Evolutionary conservation across 2,113 vertebrate genomes (phyloP).

Genomic region (Scomber colias): DNA sequence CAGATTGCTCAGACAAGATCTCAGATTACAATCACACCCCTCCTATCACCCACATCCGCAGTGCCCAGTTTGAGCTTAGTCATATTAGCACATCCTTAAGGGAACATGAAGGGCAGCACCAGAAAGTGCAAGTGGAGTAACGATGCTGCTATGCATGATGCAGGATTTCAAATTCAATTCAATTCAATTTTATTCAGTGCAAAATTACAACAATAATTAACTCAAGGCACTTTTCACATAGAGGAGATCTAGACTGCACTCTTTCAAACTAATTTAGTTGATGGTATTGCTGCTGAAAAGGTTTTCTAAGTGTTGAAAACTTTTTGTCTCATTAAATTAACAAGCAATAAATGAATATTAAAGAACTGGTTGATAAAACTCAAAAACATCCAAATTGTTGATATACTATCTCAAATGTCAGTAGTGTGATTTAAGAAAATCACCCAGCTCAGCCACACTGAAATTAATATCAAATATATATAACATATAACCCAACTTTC

Average conservation of each 20-base stretch:
- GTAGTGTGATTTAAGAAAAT: neutral
- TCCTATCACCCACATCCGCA: constrained; percentile 37
- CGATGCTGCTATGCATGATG: constrained; percentile 23
- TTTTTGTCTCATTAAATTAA: neutral
- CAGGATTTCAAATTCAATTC: neutral
- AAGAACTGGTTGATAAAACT: no score
- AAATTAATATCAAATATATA: neutral
- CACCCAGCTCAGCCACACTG: neutral
- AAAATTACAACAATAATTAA: no score
- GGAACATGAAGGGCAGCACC: constrained; percentile 16
- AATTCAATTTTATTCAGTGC: no score
- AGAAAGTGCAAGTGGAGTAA: constrained; percentile 17
- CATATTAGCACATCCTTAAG: constrained; percentile 64
- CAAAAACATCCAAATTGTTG: neutral
- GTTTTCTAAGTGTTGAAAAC: neutral
- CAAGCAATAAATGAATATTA: neutral
- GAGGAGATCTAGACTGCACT: no score
- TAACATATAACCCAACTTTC: neutral
- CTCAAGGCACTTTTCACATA: no score
- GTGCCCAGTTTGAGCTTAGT: constrained; percentile 49
- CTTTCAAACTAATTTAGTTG: neutral
- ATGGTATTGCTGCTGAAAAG: neutral
- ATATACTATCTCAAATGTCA: neutral
- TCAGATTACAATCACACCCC: constrained; percentile 55
- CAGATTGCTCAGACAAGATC: constrained; percentile 37